Conservation (phyloP, 2,888 invertebrate genomes). For the Neria commutata region DNA sequence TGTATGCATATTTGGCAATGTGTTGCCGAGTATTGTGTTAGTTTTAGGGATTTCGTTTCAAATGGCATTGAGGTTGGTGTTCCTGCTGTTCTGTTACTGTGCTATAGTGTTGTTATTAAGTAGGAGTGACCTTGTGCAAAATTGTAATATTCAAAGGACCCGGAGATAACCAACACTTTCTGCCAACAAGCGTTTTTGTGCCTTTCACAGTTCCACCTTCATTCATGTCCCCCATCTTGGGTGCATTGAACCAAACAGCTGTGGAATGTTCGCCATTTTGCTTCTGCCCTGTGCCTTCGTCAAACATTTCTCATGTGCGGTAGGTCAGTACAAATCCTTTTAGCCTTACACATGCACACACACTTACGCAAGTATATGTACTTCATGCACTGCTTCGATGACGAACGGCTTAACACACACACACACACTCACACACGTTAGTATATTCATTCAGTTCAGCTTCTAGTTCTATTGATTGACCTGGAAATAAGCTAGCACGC, state of each 20-base stretch:
- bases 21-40: constrained; percentile 36
- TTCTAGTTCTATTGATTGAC: constrained; percentile 52
- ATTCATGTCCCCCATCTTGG: no score
- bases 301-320: constrained; percentile 1
- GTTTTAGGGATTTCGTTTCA: constrained; percentile 42
- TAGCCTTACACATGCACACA: background rate
- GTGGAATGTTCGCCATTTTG: no score
- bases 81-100: no score
- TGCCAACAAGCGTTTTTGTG: no score
- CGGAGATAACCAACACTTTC: no score
- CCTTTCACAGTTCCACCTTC: no score
- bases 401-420: no score
- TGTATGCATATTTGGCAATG: constrained; percentile 7
- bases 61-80: constrained; percentile 40
- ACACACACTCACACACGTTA: constrained; percentile 8
- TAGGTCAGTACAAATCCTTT: background rate
- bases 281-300: background rate
- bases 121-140: no score
- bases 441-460: constrained; percentile 5
- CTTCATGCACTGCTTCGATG: no score
- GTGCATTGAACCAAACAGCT: no score
- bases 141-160: no score
- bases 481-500: constrained; percentile 47
- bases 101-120: no score
- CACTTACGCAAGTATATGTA: background rate